Base-by-base conservation (phyloP, 2,888 invertebrate species). In the Phortica magna region DNA sequence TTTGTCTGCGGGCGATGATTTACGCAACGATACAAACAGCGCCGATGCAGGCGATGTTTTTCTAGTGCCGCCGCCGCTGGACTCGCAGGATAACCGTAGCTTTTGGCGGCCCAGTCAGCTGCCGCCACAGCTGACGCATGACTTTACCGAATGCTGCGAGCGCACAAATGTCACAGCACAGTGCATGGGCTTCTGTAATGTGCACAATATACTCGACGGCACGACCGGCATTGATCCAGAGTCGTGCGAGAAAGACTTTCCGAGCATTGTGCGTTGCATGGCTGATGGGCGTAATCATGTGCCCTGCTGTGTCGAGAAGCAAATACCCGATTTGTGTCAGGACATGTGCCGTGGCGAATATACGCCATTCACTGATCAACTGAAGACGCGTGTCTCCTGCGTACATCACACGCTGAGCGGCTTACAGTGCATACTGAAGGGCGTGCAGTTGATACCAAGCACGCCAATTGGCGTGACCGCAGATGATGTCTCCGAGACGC, bases 311-410 rank as follows among this genome's bases (percentile, higher is more conserved):
- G 94, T 95, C 31, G 95, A 95, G 82, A 96, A 96, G 89, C 93
- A 95, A 76, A 95, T 97, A 22, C 97, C 97, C 0, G 96, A 96
- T 90, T 94, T 96, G 83, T 97, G 97, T 89, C 96, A 96, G 88
- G 96, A 96, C 82, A 96, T 97, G 81, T 97, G 97, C 89, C 93
- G 96, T 0, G 97, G 97, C 41, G 96, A 96, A 90, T 97, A 96
- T 91, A 96, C 96, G 0, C 95, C 96, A 0, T 96, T 96, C 79
- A 96, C 96, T 0, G 96, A 96, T 89, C 95, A 95, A 85, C 95
- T 97, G 77, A 95, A 95, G 91, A 96, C 96, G 0, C 96, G 97
- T 85, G 96, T 96, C 90, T 96, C 96, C 2, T 97, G 97, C 89
- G 95, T 96, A 0, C 94, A 96, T 0, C 96, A 96, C 85, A 96